A percentile compares a stretch with the other conserved stretches of the same genome.
Evolutionary conservation across 2,797 vertebrate species (phyloP).

Genomic region (Notoglanidium macrostoma): DNA sequence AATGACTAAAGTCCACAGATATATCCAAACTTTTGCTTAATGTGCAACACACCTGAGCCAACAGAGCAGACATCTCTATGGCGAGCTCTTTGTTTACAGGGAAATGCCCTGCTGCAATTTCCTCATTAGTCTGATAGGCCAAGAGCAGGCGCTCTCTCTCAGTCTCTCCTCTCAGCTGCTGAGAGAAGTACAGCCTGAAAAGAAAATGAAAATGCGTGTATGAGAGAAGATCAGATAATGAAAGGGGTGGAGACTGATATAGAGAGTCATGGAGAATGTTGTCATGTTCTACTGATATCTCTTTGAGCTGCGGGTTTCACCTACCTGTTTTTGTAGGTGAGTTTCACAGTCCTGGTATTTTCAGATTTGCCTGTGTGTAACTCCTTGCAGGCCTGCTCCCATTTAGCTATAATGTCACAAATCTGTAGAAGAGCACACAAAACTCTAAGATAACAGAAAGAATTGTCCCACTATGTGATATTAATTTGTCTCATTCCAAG

Average conservation of each 20-base stretch:
- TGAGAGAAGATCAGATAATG: not conserved
- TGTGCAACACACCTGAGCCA: slow-evolving; percentile 86
- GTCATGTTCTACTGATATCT: not conserved
- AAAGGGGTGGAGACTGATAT: not conserved
- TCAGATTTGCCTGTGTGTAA: slow-evolving; percentile 93
- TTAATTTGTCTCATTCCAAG: not conserved
- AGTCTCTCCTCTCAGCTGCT: slow-evolving; percentile 89
- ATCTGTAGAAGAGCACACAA: slow-evolving; percentile 73
- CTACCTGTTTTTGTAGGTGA: slow-evolving; percentile 97
- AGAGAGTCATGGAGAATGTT: not conserved
- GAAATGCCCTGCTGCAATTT: slow-evolving; percentile 90
- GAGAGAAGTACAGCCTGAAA: slow-evolving; percentile 90
- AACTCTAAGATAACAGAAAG: not conserved
- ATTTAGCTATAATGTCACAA: slow-evolving; percentile 98
- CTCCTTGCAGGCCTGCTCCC: slow-evolving; percentile 96
- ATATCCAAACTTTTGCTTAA: not conserved
- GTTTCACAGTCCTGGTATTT: slow-evolving; percentile 88
- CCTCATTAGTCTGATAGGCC: slow-evolving; percentile 92
- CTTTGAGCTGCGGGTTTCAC: not conserved
- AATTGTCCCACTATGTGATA: not conserved
- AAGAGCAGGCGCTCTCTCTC: slow-evolving; percentile 92
- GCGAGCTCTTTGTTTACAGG: slow-evolving; percentile 97
- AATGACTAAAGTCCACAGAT: not conserved
- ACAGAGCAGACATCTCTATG: slow-evolving; percentile 90
- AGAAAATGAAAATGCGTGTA: not conserved